Base-by-base conservation (phyloP, 2,797 vertebrate genomes). In the Rousettus madagascariensis region DNA sequence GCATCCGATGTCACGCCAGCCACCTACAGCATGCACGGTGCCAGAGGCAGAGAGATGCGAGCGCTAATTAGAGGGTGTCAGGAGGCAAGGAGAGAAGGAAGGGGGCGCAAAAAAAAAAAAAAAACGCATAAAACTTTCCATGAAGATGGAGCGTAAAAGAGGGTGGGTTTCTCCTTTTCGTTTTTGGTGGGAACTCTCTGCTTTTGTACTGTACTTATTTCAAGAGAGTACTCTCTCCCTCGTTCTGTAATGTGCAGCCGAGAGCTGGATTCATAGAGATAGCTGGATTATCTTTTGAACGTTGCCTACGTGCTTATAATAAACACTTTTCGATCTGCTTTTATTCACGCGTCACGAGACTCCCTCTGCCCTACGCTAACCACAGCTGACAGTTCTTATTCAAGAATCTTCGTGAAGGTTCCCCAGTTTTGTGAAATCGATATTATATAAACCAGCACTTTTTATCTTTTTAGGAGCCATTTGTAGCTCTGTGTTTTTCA, bases 1-100 rank as follows among this genome's bases (percentile, higher is more conserved):
- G 95, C 95, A 94, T 87, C 96, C 33, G 5, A 53, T 93, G 97
- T 98, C 98, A 98, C 53, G 86, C 97, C 94, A 90, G 38, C 95
- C 97, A 92, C 82, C 95, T 94, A 90, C 72, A 78, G 97, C 93
- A 33, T 15, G 86, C 74, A 46, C 43, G n/a, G 96, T 90, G 97
- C 96, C 97, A 96, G 97, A 96, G 94, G 65, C 96, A 53, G 85
- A 55, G 85, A 55, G 88, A 97, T 77, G 85, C 89, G 85, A 94
- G 63, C 20, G 12, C 71, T 98, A 98, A 98, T 98, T 98, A 98
- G 97, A 98, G 97, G 97, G 96, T 98, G 98, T 97, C 98, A 98
- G 69, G n/a, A 96, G 92, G 74, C 80, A 6, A 93, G 38, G 51
- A 61, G 49, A 97, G 90, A 95, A 94, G 85, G 11, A 96, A 97